Conservation (phyloP, 2,888 invertebrate genomes). For the Exocentrus adspersus region DNA sequence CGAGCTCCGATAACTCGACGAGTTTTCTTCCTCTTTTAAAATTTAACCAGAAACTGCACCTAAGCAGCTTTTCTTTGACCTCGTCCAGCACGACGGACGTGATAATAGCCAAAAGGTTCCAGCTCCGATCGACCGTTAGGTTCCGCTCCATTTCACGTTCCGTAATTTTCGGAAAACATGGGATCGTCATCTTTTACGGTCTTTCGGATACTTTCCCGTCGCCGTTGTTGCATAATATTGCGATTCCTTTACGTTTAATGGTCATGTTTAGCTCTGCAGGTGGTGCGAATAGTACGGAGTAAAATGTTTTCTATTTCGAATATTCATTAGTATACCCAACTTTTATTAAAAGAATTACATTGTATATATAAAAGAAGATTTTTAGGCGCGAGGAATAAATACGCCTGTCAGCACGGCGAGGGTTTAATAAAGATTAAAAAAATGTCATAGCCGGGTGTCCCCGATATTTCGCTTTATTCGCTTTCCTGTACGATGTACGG, state of each 20-base stretch:
- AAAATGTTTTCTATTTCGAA: neutral
- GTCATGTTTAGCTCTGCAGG: too few species aligned
- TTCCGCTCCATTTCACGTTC: neutral
- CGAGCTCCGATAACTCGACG: neutral
- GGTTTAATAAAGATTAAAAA: neutral
- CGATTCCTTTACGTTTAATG: neutral
- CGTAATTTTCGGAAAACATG: neutral
- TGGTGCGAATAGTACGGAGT: neutral
- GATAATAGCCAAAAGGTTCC: too few species aligned
- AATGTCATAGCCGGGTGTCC: neutral
- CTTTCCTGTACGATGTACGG: neutral
- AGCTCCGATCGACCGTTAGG: neutral
- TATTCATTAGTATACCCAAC: too few species aligned
- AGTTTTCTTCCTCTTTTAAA: too few species aligned
- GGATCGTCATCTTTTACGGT: neutral
- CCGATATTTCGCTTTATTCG: neutral
- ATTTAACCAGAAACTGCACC: too few species aligned
- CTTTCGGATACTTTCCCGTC: neutral
- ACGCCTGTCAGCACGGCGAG: neutral
- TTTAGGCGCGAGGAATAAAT: too few species aligned
- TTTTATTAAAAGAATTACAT: neutral
- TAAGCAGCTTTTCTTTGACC: too few species aligned
- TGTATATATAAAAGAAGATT: too few species aligned
- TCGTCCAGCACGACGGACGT: too few species aligned
- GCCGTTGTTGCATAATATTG: neutral